These are phyloP conservation scores for Proterorhinus semilunaris DNA, from an alignment of 2,113 vertebrate species.

Conservation along the genomic window DNA sequence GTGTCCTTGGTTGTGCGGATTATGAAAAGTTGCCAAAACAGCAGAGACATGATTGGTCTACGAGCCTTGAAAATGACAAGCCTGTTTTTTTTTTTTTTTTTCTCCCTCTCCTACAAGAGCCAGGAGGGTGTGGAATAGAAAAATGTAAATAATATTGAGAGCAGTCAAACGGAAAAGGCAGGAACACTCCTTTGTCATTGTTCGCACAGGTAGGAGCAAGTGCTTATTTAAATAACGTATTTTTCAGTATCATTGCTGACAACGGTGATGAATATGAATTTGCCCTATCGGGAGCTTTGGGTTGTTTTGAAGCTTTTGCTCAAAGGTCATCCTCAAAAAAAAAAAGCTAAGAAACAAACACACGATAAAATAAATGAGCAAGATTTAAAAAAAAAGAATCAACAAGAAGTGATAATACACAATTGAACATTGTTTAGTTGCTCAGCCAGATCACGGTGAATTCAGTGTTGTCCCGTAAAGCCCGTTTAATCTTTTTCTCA, in stretches of 20 bases:
- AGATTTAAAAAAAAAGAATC: neutral
- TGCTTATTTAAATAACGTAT: slow-evolving; percentile 10
- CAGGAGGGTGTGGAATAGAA: slow-evolving; percentile 7
- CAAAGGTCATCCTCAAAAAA: neutral
- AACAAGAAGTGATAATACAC: neutral
- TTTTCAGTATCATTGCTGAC: slow-evolving; percentile 6
- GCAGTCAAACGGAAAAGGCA: slow-evolving; percentile 1
- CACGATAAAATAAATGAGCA: no score
- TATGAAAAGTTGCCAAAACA: slow-evolving; percentile 48
- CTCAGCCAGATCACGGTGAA: no score
- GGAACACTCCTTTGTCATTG: slow-evolving; percentile 5
- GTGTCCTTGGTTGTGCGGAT: slow-evolving; percentile 59
- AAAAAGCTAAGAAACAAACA: neutral
- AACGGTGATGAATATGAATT: slow-evolving; percentile 9
- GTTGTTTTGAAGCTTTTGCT: slow-evolving; percentile 8
- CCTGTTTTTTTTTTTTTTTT: neutral
- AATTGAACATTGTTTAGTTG: no score
- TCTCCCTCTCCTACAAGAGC: slow-evolving; percentile 2
- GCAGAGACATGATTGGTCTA: slow-evolving; percentile 31
- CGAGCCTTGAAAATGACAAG: slow-evolving; percentile 39
- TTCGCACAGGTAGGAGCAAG: slow-evolving; percentile 7
- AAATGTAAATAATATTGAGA: slow-evolving; percentile 13
- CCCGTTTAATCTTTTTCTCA: no score
- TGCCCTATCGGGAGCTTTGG: neutral
- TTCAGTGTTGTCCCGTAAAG: no score